phyloP scores from a whole-genome alignment of 2,113 vertebrate genomes.

The Taurulus bubalis region DNA sequence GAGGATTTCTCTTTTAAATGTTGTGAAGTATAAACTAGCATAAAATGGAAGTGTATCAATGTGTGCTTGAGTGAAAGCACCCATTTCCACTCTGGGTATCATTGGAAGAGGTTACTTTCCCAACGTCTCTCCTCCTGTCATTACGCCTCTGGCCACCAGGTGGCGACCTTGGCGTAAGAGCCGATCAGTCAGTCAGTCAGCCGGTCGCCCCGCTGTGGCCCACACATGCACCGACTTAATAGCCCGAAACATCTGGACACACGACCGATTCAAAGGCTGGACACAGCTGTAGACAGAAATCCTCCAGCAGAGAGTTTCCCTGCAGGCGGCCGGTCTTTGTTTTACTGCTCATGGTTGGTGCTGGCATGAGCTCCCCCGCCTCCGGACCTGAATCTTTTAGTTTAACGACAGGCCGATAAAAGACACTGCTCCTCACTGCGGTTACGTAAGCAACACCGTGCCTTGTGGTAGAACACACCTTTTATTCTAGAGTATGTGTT shows the following conservation, averaged over 20 bases:
- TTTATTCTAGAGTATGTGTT: too few relatives aligned
- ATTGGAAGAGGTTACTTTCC: not conserved
- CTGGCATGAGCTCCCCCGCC: constrained; percentile 36
- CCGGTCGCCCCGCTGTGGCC: constrained; percentile 9
- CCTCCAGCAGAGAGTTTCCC: constrained; percentile 52
- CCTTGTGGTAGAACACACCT: constrained; percentile 24
- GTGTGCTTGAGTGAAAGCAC: not conserved
- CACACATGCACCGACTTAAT: constrained; percentile 36
- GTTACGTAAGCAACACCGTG: constrained; percentile 42
- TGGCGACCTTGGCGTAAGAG: constrained; percentile 18
- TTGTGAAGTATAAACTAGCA: not conserved
- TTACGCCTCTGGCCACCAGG: constrained; percentile 38
- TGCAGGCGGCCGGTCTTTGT: constrained; percentile 48
- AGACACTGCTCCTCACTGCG: constrained; percentile 30
- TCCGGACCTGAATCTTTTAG: constrained; percentile 35
- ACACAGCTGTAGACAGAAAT: constrained; percentile 64
- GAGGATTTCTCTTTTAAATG: not conserved
- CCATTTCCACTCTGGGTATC: not conserved
- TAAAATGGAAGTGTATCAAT: not conserved
- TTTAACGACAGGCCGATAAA: constrained; percentile 44
- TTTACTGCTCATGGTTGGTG: constrained; percentile 45
- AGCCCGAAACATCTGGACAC: constrained; percentile 69
- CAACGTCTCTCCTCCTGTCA: not conserved
- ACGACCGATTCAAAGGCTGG: constrained; percentile 56
- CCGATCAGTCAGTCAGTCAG: not conserved